Evolutionary conservation across 2,797 vertebrate genomes (phyloP).

Genomic region (Lacerta bilineata): DNA sequence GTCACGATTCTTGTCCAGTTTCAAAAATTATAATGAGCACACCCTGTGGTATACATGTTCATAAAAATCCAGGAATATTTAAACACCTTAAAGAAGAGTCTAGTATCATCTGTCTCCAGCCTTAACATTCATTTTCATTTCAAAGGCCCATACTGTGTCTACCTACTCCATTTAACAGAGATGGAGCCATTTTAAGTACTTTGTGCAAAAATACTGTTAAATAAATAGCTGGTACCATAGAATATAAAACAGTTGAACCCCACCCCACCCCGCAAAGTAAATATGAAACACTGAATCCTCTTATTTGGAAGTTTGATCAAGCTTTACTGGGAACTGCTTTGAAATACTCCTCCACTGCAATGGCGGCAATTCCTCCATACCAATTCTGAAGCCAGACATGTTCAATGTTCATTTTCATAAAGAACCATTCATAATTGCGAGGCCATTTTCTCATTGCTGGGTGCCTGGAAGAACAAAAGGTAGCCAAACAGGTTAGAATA

Average conservation of each 20-base stretch:
- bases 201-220: slow-evolving; percentile 41
- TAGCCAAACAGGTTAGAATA: slow-evolving; percentile 51
- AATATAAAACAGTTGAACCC: slow-evolving; percentile 36
- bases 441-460: slow-evolving; percentile 84
- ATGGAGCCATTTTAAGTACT: slow-evolving; percentile 50
- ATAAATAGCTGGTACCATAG: slow-evolving; percentile 20
- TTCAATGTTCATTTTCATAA: slow-evolving; percentile 85
- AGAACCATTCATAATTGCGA: slow-evolving; percentile 82
- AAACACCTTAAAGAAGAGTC: slow-evolving; percentile 51
- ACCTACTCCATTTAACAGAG: slow-evolving; percentile 25
- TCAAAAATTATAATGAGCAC: slow-evolving; percentile 61
- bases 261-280: slow-evolving; percentile 35
- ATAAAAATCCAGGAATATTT: slow-evolving; percentile 47
- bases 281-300: slow-evolving; percentile 28
- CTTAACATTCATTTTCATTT: slow-evolving; percentile 67
- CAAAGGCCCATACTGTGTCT: slow-evolving; percentile 40
- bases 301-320: slow-evolving; percentile 61
- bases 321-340: slow-evolving; percentile 78
- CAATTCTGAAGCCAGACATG: slow-evolving; percentile 82
- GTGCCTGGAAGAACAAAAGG: slow-evolving; percentile 75
- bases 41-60: slow-evolving; percentile 53
- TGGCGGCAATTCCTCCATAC: slow-evolving; percentile 75
- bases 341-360: slow-evolving; percentile 82
- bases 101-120: slow-evolving; percentile 52
- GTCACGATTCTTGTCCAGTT: slow-evolving; percentile 56